Evolutionary conservation across 2,888 invertebrate genomes (phyloP), one percentile per base, ranked within the genome.

Genomic region (Autographa gamma): DNA sequence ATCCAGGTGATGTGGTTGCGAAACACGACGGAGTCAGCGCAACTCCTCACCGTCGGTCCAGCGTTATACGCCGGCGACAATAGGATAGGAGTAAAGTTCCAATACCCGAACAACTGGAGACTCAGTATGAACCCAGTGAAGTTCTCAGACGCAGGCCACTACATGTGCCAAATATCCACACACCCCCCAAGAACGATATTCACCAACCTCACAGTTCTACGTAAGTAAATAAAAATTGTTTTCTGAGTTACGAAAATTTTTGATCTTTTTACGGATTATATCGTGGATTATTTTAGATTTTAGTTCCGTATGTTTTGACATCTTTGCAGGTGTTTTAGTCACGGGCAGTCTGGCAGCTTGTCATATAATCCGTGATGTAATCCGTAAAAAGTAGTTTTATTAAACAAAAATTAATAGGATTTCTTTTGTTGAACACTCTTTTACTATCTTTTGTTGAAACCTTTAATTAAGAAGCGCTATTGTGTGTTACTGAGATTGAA

Each of bases 101-200:
- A 97, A 90, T 97, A 97, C 88, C 97, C 97, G 5, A 97, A 97
- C 89, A 97, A 97, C 87, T 97, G 97, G 97, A 95, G 97, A 69
- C 93, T 97, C 56, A 96, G 96, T 84, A 97, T 98, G 87, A 97
- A 97, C 88, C 97, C 97, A 67, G 97, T 97, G 52, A 97, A 97
- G 85, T 96, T 96, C 74, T 96, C 97, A 41, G 98, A 98, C 87
- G 97, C 97, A 60, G 98, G 98, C 31, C 93, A 97, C 69, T 98
- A 98, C 89, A 97, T 97, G 96, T 98, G 98, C 93, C 97, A 98
- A 96, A 97, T 98, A 89, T 97, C 97, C 69, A 98, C 97, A 60
- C 97, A 98, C 93, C 98, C 98, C 31, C 97, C 98, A 32, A 96
- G 97, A 83, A 97, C 97, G 81, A 97, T 97, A 87, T 96, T 97